Conservation (phyloP, 2,888 invertebrate genomes). For the Noctua fimbriata region DNA sequence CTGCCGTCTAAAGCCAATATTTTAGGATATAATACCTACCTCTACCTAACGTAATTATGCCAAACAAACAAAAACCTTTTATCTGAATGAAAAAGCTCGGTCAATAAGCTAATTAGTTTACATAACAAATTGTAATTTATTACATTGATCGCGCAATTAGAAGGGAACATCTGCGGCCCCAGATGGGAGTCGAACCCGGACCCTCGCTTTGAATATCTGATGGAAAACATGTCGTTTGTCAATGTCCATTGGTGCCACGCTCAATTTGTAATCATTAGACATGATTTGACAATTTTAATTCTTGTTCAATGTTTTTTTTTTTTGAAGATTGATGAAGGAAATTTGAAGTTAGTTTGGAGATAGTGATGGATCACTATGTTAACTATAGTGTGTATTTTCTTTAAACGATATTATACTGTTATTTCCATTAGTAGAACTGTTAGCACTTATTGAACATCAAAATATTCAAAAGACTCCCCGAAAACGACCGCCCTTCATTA, state of each 20-base stretch:
- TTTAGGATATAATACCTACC: constrained; percentile 6
- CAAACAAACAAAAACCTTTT: constrained; percentile 46
- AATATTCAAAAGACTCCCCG: not conserved
- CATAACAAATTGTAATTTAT: constrained; percentile 67
- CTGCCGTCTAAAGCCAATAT: constrained; percentile 11
- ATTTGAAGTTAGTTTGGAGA: not conserved
- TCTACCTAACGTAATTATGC: constrained; percentile 15
- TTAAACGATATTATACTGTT: not conserved
- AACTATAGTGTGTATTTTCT: constrained; percentile 1
- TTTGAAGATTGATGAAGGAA: constrained; percentile 12
- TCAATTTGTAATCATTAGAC: constrained; percentile 60
- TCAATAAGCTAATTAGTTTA: constrained; percentile 60
- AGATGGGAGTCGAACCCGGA: constrained; percentile 69
- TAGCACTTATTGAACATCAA: not conserved
- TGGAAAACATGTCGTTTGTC: constrained; percentile 73
- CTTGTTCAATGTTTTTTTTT: constrained; percentile 37
- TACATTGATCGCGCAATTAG: constrained; percentile 73
- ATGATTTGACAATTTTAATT: constrained; percentile 40
- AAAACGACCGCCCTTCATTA: too few relatives aligned
- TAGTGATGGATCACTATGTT: constrained; percentile 15
- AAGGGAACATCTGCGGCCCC: constrained; percentile 72
- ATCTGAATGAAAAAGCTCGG: constrained; percentile 53
- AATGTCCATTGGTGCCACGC: constrained; percentile 66
- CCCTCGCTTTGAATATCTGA: constrained; percentile 67
- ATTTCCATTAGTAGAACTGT: not conserved